A percentile compares a stretch with the other conserved stretches of the same genome.
These are phyloP conservation scores for Axinella damicornis DNA, from an alignment of 37 sponge, comb jelly and placozoan genomes.

Conservation along the genomic window DNA sequence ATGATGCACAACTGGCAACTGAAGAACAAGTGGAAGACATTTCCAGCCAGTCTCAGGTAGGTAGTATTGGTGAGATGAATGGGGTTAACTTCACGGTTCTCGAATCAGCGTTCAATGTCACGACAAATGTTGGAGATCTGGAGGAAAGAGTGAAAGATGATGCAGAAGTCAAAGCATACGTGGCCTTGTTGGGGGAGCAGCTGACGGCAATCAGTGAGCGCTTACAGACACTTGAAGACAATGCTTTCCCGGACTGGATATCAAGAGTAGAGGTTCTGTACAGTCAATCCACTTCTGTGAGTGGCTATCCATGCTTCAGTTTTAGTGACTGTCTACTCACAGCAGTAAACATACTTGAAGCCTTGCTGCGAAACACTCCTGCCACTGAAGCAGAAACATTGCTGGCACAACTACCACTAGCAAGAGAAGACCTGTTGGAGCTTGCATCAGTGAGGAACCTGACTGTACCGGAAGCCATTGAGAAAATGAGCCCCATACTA, in stretches of 20 bases:
- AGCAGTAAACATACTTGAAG: not conserved
- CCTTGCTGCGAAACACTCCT: not conserved
- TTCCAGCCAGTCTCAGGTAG: too few relatives aligned
- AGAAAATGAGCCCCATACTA: not conserved
- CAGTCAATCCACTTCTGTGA: not conserved
- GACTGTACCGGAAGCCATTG: not conserved
- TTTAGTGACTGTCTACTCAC: conserved; percentile 31
- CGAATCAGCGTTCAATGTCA: conserved; percentile 8
- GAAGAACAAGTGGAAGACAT: too few relatives aligned
- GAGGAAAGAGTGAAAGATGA: not conserved
- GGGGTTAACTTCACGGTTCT: not conserved
- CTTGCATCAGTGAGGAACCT: not conserved
- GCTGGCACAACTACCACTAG: not conserved
- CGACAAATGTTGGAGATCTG: not conserved
- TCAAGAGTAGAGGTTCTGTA: conserved; percentile 13
- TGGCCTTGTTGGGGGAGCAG: not conserved
- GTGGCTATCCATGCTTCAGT: conserved; percentile 23
- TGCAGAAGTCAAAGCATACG: too few relatives aligned
- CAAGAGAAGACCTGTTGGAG: not conserved
- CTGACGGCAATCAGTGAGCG: not conserved
- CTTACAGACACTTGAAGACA: not conserved
- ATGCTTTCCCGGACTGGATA: conserved; percentile 30
- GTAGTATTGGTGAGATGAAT: not conserved
- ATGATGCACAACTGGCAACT: too few relatives aligned
- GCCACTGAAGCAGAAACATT: not conserved